Evolutionary conservation across 2,797 vertebrate genomes (phyloP).

Genomic region (Calcarius lapponicus): DNA sequence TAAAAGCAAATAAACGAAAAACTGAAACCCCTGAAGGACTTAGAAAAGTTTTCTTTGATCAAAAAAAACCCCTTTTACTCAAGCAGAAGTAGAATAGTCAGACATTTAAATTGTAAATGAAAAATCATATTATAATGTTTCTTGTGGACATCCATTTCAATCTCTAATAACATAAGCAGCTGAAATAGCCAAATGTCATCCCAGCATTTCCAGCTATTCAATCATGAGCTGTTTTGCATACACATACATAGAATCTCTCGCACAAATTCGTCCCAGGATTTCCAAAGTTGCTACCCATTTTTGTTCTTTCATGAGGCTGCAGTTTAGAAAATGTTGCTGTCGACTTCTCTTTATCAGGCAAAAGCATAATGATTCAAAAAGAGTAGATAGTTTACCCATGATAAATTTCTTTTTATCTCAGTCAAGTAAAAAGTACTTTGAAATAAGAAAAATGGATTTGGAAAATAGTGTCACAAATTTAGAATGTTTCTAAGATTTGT

Average conservation of each 20-base stretch:
- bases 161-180: neutral
- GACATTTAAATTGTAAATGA: neutral
- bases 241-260: neutral
- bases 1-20: slow-evolving; percentile 9
- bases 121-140: neutral
- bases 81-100: neutral
- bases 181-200: neutral
- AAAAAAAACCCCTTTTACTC: neutral
- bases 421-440: neutral
- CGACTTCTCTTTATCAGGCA: neutral
- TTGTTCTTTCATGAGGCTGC: neutral
- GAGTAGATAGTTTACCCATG: neutral
- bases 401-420: neutral
- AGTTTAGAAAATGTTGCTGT: neutral
- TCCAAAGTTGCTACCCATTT: neutral
- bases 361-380: neutral
- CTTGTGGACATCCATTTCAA: neutral
- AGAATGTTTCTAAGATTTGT: neutral
- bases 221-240: neutral
- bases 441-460: neutral
- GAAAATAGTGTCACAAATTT: neutral
- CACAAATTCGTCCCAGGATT: neutral
- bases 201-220: neutral
- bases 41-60: neutral
- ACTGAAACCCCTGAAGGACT: neutral